Evolutionary conservation across 1,140 invertebrate genomes (phyloP), one percentile per base, ranked within the genome.

Genomic region (Aphelinus atriplicis): DNA sequence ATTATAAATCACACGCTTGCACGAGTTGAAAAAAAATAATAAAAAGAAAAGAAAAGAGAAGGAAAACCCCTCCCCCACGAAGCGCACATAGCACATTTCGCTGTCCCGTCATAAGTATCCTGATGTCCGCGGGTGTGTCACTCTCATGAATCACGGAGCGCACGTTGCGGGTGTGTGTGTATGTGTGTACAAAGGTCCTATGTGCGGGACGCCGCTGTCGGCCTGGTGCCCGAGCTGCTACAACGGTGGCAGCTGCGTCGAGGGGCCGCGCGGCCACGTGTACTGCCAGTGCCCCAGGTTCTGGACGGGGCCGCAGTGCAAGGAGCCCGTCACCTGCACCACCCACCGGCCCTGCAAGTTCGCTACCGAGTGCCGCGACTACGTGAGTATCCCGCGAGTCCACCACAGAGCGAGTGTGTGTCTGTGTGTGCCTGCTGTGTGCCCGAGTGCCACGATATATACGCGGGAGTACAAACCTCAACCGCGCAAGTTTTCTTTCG

Each of bases 241-340:
- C 76, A 92, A 93, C 82, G 89, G 89, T 9, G 92, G 91, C 45
- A 87, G 83, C 45, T 93, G 92, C 81, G 81, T 88, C 50, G 90
- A 92, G 80, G 84, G 86, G 7, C 81, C 88, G 51, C 89, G 89
- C 77, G 85, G 84, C n/a, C 90, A 88, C 77, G 81, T 81, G 43
- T 26, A 26, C 26, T 92, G 91, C 79, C 79, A 82, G 2, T 92
- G 91, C 77, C 80, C 86, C 5, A 84, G 88, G 62, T 91, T 91
- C 46, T 93, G 90, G 82, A 90, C 88, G 62, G 92, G 92, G 46
- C 62, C 78, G 0, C 80, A 84, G 42, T 90, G 89, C 80, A 83
- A 87, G 71, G 82, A 82, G 55, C 81, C 81, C 64, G 73, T 87
- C 76, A 83, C 86, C 68, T 92, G 92, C 82, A 81, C 85, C 60